phyloP scores from a whole-genome alignment of 2,113 vertebrate species.

The Lasiurus cinereus region DNA sequence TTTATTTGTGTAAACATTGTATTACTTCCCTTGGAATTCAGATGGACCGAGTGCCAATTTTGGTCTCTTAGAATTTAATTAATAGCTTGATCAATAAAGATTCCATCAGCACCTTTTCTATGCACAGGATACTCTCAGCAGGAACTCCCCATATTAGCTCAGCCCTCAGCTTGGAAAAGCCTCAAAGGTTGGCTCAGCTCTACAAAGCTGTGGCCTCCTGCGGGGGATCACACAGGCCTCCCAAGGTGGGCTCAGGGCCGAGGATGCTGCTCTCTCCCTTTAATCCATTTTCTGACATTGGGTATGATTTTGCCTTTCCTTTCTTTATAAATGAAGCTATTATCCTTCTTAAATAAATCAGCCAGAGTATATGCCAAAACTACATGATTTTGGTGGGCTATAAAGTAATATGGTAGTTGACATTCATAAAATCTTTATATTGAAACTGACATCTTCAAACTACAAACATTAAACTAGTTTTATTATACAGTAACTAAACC shows the following conservation, averaged over 20 bases:
- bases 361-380: constrained; percentile 58
- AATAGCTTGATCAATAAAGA: not conserved
- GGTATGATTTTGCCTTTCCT: constrained; percentile 49
- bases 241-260: not conserved
- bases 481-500: constrained; percentile 52
- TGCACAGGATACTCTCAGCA: not conserved
- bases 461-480: constrained; percentile 54
- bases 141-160: not conserved
- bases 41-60: not conserved
- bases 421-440: constrained; percentile 65
- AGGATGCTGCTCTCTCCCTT: not conserved
- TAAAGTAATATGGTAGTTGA: constrained; percentile 65
- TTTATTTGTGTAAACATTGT: not conserved
- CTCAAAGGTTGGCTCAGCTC: not conserved
- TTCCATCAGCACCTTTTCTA: not conserved
- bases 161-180: not conserved
- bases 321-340: constrained; percentile 64
- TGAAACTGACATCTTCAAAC: constrained; percentile 64
- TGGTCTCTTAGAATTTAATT: not conserved
- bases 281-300: constrained; percentile 61
- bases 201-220: not conserved
- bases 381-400: constrained; percentile 64
- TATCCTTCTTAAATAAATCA: constrained; percentile 72
- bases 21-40: not conserved
- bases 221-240: not conserved